phyloP scores from a whole-genome alignment of 2,797 vertebrate genomes.

The Melanotaenia maccullochi region DNA sequence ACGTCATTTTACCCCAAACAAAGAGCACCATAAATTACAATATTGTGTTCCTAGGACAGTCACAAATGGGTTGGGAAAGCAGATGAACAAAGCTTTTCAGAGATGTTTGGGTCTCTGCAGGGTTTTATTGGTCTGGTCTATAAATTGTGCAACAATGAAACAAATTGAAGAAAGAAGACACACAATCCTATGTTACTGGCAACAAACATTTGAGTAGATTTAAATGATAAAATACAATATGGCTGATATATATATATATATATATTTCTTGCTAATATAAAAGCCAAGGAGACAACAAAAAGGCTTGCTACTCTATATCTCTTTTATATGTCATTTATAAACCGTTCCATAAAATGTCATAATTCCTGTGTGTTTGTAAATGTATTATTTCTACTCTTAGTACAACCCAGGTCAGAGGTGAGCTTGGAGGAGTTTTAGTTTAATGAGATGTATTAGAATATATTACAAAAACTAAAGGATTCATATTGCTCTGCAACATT shows the following conservation, averaged over 20 bases:
- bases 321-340: constrained; percentile 42
- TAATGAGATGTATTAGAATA: constrained; percentile 32
- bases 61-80: constrained; percentile 55
- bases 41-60: constrained; percentile 56
- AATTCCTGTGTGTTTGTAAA: constrained; percentile 23
- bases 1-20: constrained; percentile 48
- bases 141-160: constrained; percentile 51
- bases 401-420: constrained; percentile 15
- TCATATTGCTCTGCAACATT: constrained; percentile 3
- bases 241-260: constrained; percentile 21
- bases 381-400: constrained; percentile 22
- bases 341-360: constrained; percentile 34
- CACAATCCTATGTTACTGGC: constrained; percentile 27
- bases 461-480: constrained; percentile 22
- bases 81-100: constrained; percentile 50
- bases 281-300: not conserved
- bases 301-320: constrained; percentile 8
- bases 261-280: constrained; percentile 11
- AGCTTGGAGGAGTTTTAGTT: constrained; percentile 23
- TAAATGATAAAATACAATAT: not conserved
- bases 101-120: not conserved
- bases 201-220: constrained; percentile 9
- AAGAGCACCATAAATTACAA: constrained; percentile 62
- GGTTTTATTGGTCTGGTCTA: constrained; percentile 42
- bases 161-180: constrained; percentile 47